Conservation (phyloP, 2,888 invertebrate genomes). For the Vannuccia rotundouncinata region DNA sequence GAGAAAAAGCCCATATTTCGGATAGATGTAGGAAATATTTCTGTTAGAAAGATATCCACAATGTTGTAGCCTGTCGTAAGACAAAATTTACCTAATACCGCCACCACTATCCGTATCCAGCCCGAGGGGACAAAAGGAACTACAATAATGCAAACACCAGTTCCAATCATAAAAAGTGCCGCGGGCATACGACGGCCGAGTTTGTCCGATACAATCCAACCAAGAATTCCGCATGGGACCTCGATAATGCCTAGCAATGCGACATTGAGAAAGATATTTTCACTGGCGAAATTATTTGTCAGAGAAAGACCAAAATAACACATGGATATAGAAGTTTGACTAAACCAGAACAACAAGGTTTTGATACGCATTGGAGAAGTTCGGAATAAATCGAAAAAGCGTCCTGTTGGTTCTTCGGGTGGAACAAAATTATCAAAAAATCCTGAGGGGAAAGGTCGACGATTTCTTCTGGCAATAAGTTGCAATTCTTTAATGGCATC, state of each 20-base stretch:
- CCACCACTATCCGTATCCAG: slow-evolving; percentile 29
- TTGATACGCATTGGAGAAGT: slow-evolving; percentile 22
- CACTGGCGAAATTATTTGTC: slow-evolving; percentile 9
- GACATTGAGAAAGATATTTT: slow-evolving; percentile 35
- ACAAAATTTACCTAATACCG: slow-evolving; percentile 33
- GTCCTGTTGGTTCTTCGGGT: slow-evolving; percentile 25
- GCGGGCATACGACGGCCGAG: slow-evolving; percentile 25
- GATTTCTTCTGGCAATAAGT: slow-evolving; percentile 9
- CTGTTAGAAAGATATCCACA: slow-evolving; percentile 33
- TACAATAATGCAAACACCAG: neutral
- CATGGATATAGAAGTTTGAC: slow-evolving; percentile 5
- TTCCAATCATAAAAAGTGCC: neutral
- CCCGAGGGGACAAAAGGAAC: slow-evolving; percentile 29
- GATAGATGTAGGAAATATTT: slow-evolving; percentile 30
- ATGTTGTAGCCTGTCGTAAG: slow-evolving; percentile 35
- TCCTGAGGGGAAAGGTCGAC: neutral
- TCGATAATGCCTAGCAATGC: slow-evolving; percentile 29
- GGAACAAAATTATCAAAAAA: slow-evolving; percentile 2
- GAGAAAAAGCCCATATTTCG: neutral
- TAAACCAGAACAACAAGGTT: neutral
- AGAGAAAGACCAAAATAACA: slow-evolving; percentile 30
- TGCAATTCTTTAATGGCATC: slow-evolving; percentile 17
- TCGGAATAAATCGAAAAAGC: slow-evolving; percentile 23
- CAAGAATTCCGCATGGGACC: slow-evolving; percentile 12
- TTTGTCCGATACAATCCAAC: slow-evolving; percentile 31